Conservation (phyloP, 2,888 invertebrate genomes). For the Scrobipalpa atriplicella region DNA sequence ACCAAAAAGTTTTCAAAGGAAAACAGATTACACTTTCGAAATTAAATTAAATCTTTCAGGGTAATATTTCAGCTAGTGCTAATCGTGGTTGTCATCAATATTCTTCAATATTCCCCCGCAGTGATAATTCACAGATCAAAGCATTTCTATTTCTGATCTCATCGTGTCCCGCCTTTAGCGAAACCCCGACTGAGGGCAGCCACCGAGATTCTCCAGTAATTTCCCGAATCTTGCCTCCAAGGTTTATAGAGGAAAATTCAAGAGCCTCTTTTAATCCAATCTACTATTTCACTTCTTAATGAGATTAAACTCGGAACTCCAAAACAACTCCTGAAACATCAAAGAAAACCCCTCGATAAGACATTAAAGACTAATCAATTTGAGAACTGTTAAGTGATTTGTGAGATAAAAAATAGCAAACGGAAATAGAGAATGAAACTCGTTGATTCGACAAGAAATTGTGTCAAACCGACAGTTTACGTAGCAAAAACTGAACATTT, state of each 20-base stretch:
- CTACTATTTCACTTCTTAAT: constrained; percentile 24
- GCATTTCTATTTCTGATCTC: constrained; percentile 59
- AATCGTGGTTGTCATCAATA: constrained; percentile 40
- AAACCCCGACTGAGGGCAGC: constrained; percentile 46
- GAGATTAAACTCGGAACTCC: constrained; percentile 21
- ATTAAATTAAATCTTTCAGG: background rate
- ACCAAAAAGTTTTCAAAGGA: background rate
- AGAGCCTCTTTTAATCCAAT: constrained; percentile 36
- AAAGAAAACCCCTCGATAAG: constrained; percentile 10
- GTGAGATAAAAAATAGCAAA: constrained; percentile 18
- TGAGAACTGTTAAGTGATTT: constrained; percentile 27
- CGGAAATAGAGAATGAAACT: constrained; percentile 31
- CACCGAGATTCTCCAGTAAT: constrained; percentile 61
- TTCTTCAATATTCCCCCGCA: constrained; percentile 46
- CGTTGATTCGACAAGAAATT: constrained; percentile 34
- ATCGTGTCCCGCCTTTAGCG: constrained; percentile 59
- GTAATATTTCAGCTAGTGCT: constrained; percentile 26
- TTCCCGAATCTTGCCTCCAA: constrained; percentile 53
- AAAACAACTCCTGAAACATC: constrained; percentile 9
- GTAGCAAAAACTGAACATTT: constrained; percentile 51
- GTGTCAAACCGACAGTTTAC: constrained; percentile 42
- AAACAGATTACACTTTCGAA: background rate
- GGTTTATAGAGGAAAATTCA: constrained; percentile 46
- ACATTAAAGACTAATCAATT: constrained; percentile 29
- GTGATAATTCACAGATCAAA: constrained; percentile 64